phyloP scores from a whole-genome alignment of 92 coral and sea anemone genomes.

The Metridium senile region DNA sequence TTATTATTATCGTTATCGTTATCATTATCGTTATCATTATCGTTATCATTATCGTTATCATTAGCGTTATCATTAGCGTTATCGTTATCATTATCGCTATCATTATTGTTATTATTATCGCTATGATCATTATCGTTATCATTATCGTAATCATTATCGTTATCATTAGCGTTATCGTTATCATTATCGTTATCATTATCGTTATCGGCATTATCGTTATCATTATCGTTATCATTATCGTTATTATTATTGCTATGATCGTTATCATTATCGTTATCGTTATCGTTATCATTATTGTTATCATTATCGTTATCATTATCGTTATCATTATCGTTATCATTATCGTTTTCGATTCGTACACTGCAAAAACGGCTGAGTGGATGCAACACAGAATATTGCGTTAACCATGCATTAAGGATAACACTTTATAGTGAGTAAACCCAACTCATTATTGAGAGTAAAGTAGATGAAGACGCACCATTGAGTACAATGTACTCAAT shows the following conservation, averaged over 20 bases:
- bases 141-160: too few species aligned
- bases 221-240: background rate
- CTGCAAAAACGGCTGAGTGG: too few species aligned
- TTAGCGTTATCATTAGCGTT: too few species aligned
- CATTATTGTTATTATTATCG: background rate
- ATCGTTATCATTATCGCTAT: background rate
- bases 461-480: too few species aligned
- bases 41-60: background rate
- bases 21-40: background rate
- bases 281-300: background rate
- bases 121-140: background rate
- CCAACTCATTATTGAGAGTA: too few species aligned
- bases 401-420: too few species aligned
- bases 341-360: background rate
- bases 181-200: too few species aligned
- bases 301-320: background rate
- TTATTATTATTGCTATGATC: background rate
- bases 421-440: too few species aligned
- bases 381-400: too few species aligned
- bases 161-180: too few species aligned
- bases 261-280: background rate
- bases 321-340: background rate
- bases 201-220: background rate
- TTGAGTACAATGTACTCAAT: too few species aligned
- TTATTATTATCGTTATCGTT: background rate